Percentiles rank a stretch among this genome's conserved stretches.
phyloP scores from a whole-genome alignment of 1,140 invertebrate genomes.

The Pseudomyrmex pallidus region DNA sequence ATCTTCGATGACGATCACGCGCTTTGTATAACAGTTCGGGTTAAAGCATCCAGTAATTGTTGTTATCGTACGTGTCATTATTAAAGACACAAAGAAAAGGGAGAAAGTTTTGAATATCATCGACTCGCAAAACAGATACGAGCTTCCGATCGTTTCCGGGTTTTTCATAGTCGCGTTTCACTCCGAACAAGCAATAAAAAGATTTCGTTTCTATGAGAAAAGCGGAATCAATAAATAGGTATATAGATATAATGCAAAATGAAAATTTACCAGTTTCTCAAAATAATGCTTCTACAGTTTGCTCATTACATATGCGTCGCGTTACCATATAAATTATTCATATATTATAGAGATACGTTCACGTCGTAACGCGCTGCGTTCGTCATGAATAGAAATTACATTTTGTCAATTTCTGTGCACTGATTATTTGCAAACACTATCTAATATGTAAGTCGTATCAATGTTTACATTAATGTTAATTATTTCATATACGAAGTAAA shows the following conservation, averaged over 20 bases:
- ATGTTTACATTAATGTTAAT: conserved; percentile 9
- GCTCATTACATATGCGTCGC: too few species aligned
- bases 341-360: conserved; percentile 10
- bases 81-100: background rate
- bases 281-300: background rate
- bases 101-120: conserved; percentile 1
- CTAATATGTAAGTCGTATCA: conserved; percentile 6
- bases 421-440: background rate
- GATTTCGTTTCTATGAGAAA: background rate
- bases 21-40: background rate
- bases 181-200: background rate
- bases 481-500: background rate
- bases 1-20: conserved; percentile 2
- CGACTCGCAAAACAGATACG: conserved; percentile 28
- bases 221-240: background rate
- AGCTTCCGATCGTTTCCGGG: conserved; percentile 47
- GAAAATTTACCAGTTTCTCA: too few species aligned
- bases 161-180: conserved; percentile 42
- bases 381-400: conserved; percentile 40
- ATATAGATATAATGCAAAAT: too few species aligned
- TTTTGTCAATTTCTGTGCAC: background rate
- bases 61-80: conserved; percentile 19
- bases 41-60: conserved; percentile 20
- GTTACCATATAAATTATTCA: background rate
- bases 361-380: background rate